Conservation (phyloP, 2,888 invertebrate genomes). For the Amblyjoppa fuscipennis region DNA sequence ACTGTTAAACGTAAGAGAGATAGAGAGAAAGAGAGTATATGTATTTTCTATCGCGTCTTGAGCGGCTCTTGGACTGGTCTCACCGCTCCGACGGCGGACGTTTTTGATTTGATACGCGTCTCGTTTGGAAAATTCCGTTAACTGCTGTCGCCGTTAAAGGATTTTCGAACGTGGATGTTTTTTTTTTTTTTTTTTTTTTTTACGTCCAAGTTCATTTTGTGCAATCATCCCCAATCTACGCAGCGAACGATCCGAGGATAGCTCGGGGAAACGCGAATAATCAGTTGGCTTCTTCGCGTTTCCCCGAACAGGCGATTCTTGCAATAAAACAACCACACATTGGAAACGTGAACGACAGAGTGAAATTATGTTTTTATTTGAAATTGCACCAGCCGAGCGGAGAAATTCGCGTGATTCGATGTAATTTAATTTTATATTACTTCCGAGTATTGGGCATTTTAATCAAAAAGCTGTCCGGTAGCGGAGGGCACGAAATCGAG, state of each 20-base stretch:
- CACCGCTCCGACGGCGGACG: constrained; percentile 12
- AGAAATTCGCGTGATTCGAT: not conserved
- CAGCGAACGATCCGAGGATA: not conserved
- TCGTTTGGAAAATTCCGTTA: not conserved
- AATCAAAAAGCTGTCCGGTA: not conserved
- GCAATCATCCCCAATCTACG: not conserved
- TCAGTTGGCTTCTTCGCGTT: constrained; percentile 50
- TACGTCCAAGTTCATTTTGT: not conserved
- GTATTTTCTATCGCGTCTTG: constrained; percentile 58
- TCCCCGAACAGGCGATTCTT: constrained; percentile 33
- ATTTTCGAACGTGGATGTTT: not conserved
- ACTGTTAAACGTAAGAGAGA: constrained; percentile 55
- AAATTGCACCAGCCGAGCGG: not conserved
- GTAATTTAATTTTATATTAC: not conserved
- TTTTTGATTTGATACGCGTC: constrained; percentile 24
- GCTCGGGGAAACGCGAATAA: constrained; percentile 52
- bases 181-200: not conserved
- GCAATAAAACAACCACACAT: not conserved
- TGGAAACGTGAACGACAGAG: not conserved
- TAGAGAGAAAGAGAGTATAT: constrained; percentile 65
- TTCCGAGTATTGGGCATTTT: constrained; percentile 10
- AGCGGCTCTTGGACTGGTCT: constrained; percentile 45
- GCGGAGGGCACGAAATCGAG: not conserved
- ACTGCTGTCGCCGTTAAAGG: not conserved
- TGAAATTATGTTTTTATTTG: not conserved